phyloP scores from a whole-genome alignment of 2,113 vertebrate genomes.

The Zapus hudsonius region DNA sequence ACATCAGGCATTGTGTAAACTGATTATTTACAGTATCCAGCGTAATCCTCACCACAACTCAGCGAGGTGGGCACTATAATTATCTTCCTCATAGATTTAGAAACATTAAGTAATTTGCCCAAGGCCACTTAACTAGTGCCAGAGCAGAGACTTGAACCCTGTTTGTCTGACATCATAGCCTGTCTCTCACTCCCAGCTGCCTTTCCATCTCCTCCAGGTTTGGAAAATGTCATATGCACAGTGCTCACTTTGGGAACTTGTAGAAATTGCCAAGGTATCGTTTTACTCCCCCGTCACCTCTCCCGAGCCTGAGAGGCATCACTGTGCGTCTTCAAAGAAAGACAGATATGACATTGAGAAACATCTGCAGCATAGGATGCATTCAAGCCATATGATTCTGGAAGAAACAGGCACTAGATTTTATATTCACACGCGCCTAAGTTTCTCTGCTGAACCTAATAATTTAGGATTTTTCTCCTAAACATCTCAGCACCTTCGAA shows the following conservation, averaged over 20 bases:
- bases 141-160: slow-evolving; percentile 27
- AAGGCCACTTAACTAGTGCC: slow-evolving; percentile 14
- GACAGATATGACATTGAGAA: not conserved
- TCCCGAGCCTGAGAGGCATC: not conserved
- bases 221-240: not conserved
- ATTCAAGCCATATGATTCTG: not conserved
- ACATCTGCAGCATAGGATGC: not conserved
- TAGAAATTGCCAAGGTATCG: not conserved
- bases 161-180: slow-evolving; percentile 27
- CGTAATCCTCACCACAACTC: slow-evolving; percentile 35
- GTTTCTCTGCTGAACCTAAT: not conserved
- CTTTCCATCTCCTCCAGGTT: not conserved
- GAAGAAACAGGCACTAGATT: not conserved
- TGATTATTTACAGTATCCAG: slow-evolving; percentile 24
- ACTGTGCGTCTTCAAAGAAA: not conserved
- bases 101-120: slow-evolving; percentile 56
- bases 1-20: slow-evolving; percentile 32
- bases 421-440: not conserved
- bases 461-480: not conserved
- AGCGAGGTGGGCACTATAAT: slow-evolving; percentile 26
- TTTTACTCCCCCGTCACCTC: not conserved
- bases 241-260: not conserved
- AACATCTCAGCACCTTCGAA: not conserved
- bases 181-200: not conserved
- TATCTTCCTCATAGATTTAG: slow-evolving; percentile 33